phyloP scores from a whole-genome alignment of 2,797 vertebrate species.

The Parauchenoglanis ngamensis region DNA sequence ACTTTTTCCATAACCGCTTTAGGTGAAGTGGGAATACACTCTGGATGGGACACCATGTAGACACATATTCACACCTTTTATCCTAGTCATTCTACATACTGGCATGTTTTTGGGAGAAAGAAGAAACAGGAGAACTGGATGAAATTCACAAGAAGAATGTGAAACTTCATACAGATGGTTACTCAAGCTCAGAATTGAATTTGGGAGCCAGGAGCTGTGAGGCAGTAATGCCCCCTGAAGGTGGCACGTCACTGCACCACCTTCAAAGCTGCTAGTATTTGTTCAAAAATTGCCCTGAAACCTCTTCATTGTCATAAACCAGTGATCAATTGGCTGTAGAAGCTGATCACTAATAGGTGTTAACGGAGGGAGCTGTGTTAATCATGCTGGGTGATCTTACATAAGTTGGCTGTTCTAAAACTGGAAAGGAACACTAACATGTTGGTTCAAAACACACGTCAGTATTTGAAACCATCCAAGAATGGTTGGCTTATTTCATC shows the following conservation, averaged over 20 bases:
- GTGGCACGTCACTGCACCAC: background rate
- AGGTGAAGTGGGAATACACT: background rate
- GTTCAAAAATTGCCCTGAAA: background rate
- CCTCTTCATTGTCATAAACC: background rate
- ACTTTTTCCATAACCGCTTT: background rate
- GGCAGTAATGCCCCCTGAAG: background rate
- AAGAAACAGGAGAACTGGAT: background rate
- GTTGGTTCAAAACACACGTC: background rate
- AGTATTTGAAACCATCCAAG: background rate
- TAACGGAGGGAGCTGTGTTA: background rate
- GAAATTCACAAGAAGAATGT: background rate
- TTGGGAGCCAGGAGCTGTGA: background rate
- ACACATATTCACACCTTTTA: conserved; percentile 3
- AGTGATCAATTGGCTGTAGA: background rate
- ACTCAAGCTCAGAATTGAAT: background rate
- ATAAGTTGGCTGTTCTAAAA: background rate
- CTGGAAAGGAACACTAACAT: background rate
- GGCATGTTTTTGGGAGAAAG: background rate
- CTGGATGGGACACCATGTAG: background rate
- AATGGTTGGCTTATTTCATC: conserved; percentile 1
- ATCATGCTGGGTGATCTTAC: background rate
- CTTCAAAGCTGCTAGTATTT: background rate
- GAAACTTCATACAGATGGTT: background rate
- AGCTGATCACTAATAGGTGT: background rate
- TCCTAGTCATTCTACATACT: background rate